Percentiles rank a stretch among this genome's conserved stretches.
phyloP scores from a whole-genome alignment of 2,113 vertebrate genomes.

The Gopherus evgoodei region DNA sequence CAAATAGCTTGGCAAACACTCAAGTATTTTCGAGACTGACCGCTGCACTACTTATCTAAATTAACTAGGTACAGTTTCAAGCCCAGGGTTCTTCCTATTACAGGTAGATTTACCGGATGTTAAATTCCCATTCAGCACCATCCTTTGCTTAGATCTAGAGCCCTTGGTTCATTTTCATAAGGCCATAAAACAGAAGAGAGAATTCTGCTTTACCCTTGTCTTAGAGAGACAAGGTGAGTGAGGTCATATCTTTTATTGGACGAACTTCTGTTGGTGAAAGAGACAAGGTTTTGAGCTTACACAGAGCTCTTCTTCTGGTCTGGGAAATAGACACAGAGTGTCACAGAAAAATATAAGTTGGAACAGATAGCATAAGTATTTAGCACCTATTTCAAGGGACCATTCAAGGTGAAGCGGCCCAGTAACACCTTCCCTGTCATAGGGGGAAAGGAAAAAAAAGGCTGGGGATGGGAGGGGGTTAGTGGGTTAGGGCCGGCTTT shows the following conservation, averaged over 20 bases:
- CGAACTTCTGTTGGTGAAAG: too few relatives aligned
- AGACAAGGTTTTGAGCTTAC: too few relatives aligned
- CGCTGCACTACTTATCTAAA: conserved; percentile 21
- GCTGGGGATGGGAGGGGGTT: background rate
- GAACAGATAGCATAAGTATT: background rate
- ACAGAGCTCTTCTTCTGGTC: too few relatives aligned
- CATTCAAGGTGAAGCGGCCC: too few relatives aligned
- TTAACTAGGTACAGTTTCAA: conserved; percentile 30
- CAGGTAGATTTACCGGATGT: conserved; percentile 49
- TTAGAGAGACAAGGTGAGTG: background rate
- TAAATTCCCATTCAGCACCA: background rate
- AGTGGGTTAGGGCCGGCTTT: background rate
- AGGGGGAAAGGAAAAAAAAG: background rate
- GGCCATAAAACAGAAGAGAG: background rate
- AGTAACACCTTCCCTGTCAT: background rate
- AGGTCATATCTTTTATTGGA: too few relatives aligned
- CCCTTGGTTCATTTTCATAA: background rate
- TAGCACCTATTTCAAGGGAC: background rate
- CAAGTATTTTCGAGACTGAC: background rate
- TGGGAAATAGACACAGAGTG: too few relatives aligned
- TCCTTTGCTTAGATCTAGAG: background rate
- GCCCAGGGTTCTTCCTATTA: background rate
- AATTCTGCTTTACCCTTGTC: background rate
- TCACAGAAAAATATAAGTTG: too few relatives aligned
- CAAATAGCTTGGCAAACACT: conserved; percentile 53